Percentiles rank a stretch among this genome's conserved stretches.
These are phyloP conservation scores for Drosophila gaucha DNA, from an alignment of 2,888 invertebrate species.

Conservation along the genomic window DNA sequence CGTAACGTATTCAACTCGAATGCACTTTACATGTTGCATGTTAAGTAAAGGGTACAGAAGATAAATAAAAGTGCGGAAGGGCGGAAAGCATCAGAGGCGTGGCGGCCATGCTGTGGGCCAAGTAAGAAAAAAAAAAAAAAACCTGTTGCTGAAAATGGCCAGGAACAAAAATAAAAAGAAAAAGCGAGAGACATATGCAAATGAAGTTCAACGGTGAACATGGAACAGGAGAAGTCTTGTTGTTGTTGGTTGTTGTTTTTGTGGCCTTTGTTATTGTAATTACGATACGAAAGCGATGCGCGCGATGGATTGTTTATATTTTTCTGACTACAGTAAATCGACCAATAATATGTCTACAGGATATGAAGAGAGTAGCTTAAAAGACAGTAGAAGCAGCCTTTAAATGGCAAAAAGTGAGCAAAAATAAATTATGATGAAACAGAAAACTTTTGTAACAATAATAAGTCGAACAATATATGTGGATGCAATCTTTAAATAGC, in stretches of 20 bases:
- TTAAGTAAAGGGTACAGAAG: constrained; percentile 7
- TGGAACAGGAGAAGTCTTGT: constrained; percentile 12
- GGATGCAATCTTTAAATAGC: too few relatives aligned
- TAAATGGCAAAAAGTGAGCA: not conserved
- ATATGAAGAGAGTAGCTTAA: constrained; percentile 5
- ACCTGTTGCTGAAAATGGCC: not conserved
- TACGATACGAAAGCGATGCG: constrained; percentile 26
- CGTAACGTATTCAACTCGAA: constrained; percentile 22
- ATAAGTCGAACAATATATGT: too few relatives aligned
- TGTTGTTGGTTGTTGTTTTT: constrained; percentile 5
- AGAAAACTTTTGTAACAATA: too few relatives aligned
- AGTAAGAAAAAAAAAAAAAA: constrained; percentile 1
- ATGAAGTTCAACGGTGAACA: constrained; percentile 30
- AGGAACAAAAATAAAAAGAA: not conserved
- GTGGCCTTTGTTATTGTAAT: constrained; percentile 32
- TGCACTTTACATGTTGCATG: constrained; percentile 40
- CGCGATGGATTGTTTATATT: not conserved
- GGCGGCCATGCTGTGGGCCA: constrained; percentile 4
- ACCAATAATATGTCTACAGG: constrained; percentile 38
- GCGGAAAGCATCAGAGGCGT: constrained; percentile 23
- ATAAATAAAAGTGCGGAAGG: constrained; percentile 18
- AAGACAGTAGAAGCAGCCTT: not conserved
- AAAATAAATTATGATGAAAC: too few relatives aligned
- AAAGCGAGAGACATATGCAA: constrained; percentile 37
- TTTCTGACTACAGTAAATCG: constrained; percentile 50